These are phyloP conservation scores for Leptobrachium ailaonicum DNA, from an alignment of 2,113 vertebrate genomes.

Conservation along the genomic window DNA sequence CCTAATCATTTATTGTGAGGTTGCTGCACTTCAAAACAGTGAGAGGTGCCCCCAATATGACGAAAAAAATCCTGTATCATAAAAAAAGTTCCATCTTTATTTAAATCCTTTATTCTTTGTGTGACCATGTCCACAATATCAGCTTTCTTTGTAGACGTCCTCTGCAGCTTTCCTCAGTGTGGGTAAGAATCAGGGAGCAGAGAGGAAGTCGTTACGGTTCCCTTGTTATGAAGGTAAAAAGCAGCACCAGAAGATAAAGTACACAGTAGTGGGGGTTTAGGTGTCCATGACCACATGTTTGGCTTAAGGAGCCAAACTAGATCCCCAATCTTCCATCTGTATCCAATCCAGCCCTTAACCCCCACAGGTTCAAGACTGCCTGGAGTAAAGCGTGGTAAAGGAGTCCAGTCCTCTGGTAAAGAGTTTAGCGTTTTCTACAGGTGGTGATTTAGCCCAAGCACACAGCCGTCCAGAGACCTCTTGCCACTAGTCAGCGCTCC, in stretches of 20 bases:
- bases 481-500: background rate
- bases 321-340: background rate
- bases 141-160: conserved; percentile 20
- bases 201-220: conserved; percentile 19
- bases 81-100: conserved; percentile 42
- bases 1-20: background rate
- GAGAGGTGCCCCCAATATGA: background rate
- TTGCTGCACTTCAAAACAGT: background rate
- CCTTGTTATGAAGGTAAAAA: conserved; percentile 36
- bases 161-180: conserved; percentile 18
- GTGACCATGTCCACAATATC: conserved; percentile 17
- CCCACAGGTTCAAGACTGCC: conserved; percentile 55
- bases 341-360: background rate
- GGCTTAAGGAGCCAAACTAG: background rate
- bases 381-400: conserved; percentile 48
- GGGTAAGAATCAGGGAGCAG: conserved; percentile 25
- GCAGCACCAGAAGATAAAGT: conserved; percentile 45
- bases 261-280: conserved; percentile 26
- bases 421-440: conserved; percentile 47
- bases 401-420: conserved; percentile 27
- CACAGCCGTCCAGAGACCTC: background rate
- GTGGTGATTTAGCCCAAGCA: conserved; percentile 37
- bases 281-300: background rate
- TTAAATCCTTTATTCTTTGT: conserved; percentile 22
- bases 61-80: background rate